phyloP scores from a whole-genome alignment of 2,113 vertebrate genomes.

The Lanius collurio region DNA sequence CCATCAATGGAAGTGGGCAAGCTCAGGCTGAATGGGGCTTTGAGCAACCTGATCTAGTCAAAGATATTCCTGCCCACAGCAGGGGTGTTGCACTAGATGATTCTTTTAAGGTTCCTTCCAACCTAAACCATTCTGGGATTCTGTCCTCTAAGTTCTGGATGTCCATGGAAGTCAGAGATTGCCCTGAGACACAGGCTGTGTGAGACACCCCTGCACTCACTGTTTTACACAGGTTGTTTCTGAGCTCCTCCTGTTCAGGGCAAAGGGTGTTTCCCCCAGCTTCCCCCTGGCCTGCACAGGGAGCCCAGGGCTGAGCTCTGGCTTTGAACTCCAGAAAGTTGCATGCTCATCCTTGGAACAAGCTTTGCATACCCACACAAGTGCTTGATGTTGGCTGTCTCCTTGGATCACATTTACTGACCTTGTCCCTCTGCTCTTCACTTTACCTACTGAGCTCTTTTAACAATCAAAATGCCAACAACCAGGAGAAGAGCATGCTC shows the following conservation, averaged over 20 bases:
- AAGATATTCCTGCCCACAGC: neutral
- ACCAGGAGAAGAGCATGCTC: neutral
- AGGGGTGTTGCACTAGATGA: neutral
- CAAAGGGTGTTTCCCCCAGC: neutral
- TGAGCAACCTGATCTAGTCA: neutral
- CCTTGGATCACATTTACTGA: neutral
- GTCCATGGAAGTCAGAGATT: neutral
- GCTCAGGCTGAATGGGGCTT: neutral
- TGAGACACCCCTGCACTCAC: fast-evolving
- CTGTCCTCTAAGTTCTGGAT: neutral
- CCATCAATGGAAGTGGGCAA: neutral
- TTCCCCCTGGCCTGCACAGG: neutral
- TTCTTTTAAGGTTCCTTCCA: neutral
- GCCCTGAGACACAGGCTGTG: neutral
- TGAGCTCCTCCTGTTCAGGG: neutral
- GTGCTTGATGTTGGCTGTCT: neutral
- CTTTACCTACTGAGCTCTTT: neutral
- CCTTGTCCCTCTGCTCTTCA: neutral
- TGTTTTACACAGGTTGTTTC: neutral
- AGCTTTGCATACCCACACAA: neutral
- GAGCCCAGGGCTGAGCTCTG: neutral
- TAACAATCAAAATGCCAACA: neutral
- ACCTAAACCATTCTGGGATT: neutral
- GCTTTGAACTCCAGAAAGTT: neutral
- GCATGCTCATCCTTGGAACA: neutral